These are phyloP conservation scores for Xerus inauris DNA, from an alignment of 2,113 vertebrate species.

Conservation along the genomic window DNA sequence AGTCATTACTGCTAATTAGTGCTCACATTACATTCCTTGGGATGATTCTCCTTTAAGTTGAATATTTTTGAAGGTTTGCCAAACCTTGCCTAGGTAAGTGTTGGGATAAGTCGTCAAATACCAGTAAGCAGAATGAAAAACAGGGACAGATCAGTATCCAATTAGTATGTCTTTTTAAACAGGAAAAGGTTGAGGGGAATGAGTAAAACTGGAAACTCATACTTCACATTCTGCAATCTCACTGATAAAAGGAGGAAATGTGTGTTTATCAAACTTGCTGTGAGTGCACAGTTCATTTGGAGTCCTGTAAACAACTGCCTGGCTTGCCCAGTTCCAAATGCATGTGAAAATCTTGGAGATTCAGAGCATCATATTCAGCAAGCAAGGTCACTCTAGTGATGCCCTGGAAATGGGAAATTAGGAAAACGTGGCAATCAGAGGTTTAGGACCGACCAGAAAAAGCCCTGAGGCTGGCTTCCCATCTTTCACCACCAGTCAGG, in stretches of 20 bases:
- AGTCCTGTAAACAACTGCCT: conserved; percentile 89
- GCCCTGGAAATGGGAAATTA: conserved; percentile 94
- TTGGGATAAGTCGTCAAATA: conserved; percentile 79
- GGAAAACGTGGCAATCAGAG: conserved; percentile 93
- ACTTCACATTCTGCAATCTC: conserved; percentile 90
- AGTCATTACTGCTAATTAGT: conserved; percentile 90
- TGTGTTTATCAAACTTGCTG: conserved; percentile 94
- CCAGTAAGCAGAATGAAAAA: conserved; percentile 82
- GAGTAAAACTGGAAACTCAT: conserved; percentile 89
- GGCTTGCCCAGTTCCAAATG: conserved; percentile 88
- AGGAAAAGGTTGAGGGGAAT: conserved; percentile 89
- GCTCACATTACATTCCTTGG: conserved; percentile 86
- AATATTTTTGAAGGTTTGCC: conserved; percentile 84
- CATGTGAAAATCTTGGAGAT: conserved; percentile 89
- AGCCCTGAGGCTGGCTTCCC: conserved; percentile 89
- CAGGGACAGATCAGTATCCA: conserved; percentile 87
- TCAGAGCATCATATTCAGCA: conserved; percentile 90
- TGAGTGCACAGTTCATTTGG: conserved; percentile 90
- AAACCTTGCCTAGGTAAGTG: conserved; percentile 85
- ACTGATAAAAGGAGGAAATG: conserved; percentile 93
- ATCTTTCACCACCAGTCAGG: conserved; percentile 87
- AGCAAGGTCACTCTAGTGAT: conserved; percentile 89
- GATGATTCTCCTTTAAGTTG: conserved; percentile 82
- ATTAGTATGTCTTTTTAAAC: conserved; percentile 89
- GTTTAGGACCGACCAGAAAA: conserved; percentile 86